These are phyloP conservation scores for Oriolus oriolus DNA, from an alignment of 2,113 vertebrate species.

Conservation along the genomic window DNA sequence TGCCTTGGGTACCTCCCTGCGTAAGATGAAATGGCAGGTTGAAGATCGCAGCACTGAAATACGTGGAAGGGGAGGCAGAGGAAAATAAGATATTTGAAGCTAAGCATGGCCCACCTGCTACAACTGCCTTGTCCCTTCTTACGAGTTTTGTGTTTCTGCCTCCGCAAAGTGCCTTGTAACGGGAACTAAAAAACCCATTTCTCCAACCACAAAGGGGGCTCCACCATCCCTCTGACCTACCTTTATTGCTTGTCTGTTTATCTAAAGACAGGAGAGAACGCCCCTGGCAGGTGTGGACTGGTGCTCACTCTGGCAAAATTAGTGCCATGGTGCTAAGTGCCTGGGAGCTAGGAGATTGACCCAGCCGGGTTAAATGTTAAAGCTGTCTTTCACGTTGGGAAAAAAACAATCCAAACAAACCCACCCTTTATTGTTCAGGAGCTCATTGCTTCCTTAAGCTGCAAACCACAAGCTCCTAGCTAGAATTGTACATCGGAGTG, in stretches of 20 bases:
- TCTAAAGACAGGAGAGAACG: not conserved
- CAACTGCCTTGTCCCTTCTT: not conserved
- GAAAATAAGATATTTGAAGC: not conserved
- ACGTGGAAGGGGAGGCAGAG: not conserved
- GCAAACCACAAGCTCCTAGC: not conserved
- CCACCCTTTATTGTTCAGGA: not conserved
- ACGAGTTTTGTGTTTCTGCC: not conserved
- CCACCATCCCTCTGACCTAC: not conserved
- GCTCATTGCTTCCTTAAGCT: not conserved
- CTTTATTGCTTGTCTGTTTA: not conserved
- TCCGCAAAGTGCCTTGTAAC: not conserved
- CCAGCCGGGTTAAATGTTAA: not conserved
- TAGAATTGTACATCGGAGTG: accelerated
- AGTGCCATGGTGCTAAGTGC: not conserved
- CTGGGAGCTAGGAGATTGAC: not conserved
- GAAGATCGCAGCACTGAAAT: not conserved
- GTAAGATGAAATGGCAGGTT: slow-evolving; percentile 19
- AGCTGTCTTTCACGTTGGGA: not conserved
- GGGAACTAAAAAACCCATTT: not conserved
- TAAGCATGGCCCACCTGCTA: not conserved
- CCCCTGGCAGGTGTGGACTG: not conserved
- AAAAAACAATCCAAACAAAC: not conserved
- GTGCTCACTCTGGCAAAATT: not conserved
- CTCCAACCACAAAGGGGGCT: not conserved
- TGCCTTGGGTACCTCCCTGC: not conserved